A percentile compares a stretch with the other conserved stretches of the same genome.
Evolutionary conservation across 2,113 vertebrate genomes (phyloP).

Genomic region (Campylorhamphus procurvoides): DNA sequence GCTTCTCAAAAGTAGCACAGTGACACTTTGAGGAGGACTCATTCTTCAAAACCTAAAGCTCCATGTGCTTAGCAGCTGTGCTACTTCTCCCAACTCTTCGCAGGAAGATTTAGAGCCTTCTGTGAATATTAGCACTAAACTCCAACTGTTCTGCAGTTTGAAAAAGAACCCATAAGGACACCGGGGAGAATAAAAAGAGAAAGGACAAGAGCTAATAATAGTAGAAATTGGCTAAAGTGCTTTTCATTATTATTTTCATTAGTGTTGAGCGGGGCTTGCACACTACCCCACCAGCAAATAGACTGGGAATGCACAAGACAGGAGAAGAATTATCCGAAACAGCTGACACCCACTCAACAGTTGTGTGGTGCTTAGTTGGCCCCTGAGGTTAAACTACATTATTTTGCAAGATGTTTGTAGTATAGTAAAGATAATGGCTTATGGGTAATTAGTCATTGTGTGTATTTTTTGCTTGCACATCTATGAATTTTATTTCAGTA

Average conservation of each 20-base stretch:
- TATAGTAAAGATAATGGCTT: neutral
- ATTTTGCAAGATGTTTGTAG: neutral
- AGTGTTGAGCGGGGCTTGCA: neutral
- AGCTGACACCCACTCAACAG: neutral
- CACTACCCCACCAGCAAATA: accelerated
- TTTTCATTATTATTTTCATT: neutral
- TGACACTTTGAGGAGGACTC: neutral
- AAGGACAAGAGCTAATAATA: neutral
- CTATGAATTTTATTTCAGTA: neutral
- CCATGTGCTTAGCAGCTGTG: accelerated
- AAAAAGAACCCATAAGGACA: neutral
- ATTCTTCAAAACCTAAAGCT: neutral
- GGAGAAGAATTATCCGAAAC: neutral
- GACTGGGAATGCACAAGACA: neutral
- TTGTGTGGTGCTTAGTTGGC: neutral
- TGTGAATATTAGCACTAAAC: neutral
- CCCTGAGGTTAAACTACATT: neutral
- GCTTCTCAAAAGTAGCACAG: neutral
- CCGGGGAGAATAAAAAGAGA: neutral
- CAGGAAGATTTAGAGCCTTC: neutral
- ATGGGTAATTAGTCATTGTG: neutral
- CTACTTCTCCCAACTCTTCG: neutral
- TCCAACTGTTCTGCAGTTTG: neutral
- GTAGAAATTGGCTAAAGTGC: neutral
- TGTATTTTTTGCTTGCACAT: neutral